Evolutionary conservation across 1,140 invertebrate genomes (phyloP).

Genomic region (Drosophila pachea): DNA sequence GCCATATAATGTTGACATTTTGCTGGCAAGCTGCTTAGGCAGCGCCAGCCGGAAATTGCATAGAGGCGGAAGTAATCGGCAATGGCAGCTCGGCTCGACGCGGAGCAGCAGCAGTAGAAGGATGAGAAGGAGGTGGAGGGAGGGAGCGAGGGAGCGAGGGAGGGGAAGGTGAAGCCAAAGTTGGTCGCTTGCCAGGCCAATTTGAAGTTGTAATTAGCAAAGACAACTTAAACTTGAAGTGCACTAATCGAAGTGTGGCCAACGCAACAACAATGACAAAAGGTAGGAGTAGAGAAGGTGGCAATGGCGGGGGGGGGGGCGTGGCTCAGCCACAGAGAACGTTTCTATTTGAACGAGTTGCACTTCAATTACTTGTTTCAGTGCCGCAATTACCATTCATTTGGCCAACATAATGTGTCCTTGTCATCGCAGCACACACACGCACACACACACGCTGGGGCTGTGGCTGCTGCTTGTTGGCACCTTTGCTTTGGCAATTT

Average conservation of each 20-base stretch:
- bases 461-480: constrained; percentile 65
- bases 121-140: neutral
- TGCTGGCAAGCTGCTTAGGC: constrained; percentile 66
- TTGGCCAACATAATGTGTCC: constrained; percentile 74
- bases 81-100: constrained; percentile 32
- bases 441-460: constrained; percentile 17
- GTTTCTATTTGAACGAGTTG: constrained; percentile 55
- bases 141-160: too few species aligned
- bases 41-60: constrained; percentile 68
- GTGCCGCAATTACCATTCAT: constrained; percentile 76
- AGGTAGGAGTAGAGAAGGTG: too few species aligned
- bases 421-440: constrained; percentile 53
- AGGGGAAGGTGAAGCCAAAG: neutral
- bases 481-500: constrained; percentile 75
- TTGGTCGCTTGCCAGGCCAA: constrained; percentile 39
- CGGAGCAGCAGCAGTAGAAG: too few species aligned
- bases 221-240: constrained; percentile 26
- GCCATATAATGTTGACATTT: constrained; percentile 66
- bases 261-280: constrained; percentile 11
- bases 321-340: constrained; percentile 17
- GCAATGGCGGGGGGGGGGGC: neutral
- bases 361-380: constrained; percentile 77
- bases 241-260: constrained; percentile 39
- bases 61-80: constrained; percentile 71
- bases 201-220: constrained; percentile 67